phyloP scores from a whole-genome alignment of 2,797 vertebrate genomes.

The Micropoecilia bifurca region DNA sequence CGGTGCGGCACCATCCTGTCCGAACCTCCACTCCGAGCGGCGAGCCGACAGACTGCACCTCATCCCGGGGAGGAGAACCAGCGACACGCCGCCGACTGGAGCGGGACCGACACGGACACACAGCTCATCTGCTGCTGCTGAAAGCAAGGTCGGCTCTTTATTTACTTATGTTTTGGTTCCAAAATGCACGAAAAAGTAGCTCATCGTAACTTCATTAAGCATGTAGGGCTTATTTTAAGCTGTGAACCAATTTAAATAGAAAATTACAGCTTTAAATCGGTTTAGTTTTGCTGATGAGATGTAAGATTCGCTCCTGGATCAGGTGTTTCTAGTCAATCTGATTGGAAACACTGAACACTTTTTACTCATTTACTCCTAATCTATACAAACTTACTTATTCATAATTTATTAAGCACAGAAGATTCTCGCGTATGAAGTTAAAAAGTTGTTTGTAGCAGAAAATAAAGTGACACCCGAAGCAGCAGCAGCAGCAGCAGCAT shows the following conservation, averaged over 20 bases:
- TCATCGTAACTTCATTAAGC: neutral
- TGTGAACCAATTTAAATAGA: neutral
- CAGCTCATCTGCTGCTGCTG: conserved; percentile 50
- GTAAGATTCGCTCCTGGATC: conserved; percentile 7
- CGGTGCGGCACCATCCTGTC: conserved; percentile 14
- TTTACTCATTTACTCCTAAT: neutral
- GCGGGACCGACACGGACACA: neutral
- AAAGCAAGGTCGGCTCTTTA: conserved; percentile 58
- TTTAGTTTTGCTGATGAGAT: neutral
- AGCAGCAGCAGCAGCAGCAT: neutral
- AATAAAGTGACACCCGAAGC: neutral
- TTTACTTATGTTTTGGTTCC: neutral
- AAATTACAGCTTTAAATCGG: neutral
- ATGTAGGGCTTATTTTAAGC: neutral
- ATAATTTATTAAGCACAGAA: too few relatives aligned
- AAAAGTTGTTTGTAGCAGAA: neutral
- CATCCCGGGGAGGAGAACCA: neutral
- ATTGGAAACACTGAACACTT: neutral
- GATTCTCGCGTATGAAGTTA: neutral
- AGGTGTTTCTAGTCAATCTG: conserved; percentile 18
- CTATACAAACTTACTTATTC: neutral
- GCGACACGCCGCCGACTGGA: neutral
- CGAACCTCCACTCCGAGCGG: conserved; percentile 31
- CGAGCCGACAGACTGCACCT: conserved; percentile 1
- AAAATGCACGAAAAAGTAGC: neutral